Evolutionary conservation across 2,888 invertebrate species (phyloP), one percentile per base, ranked within the genome.

Genomic region (Tenthredo distinguenda): DNA sequence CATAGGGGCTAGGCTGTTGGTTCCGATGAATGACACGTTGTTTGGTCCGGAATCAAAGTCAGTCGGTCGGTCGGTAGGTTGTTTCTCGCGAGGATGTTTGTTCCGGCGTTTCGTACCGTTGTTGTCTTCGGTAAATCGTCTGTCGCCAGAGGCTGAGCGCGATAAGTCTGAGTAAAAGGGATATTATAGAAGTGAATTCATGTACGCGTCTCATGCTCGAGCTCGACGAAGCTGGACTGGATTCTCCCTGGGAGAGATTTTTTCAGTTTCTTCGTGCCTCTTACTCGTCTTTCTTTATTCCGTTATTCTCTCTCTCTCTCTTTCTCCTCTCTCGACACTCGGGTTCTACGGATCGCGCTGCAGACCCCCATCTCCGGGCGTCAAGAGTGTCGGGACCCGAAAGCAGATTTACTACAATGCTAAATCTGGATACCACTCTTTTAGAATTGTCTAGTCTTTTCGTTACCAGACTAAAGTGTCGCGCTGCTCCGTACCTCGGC

Each of bases 361-460:
- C 68, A 58, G 86, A 86, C 81, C 81, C 81, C 62, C 81, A 81
- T 81, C 81, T 81, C 65, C 40, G 37, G 18, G 40, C 40, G 81
- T 37, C 62, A 26, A 47, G 68, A 83, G 83, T 62, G 68, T 47
- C 55, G 68, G 37, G 71, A 83, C 65, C 87, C 87, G 87, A 89
- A 88, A 86, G 88, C 86, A 86, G 88, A 88, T 90, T 88, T 87
- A 87, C 87, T 86, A 87, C 89, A 89, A 89, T 91, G 89, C 91
- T 91, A 91, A 91, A 91, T 91, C 89, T 89, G 91, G 90, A 88
- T 62, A 87, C 87, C 87, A 89, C 90, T 91, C 89, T 91, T 91
- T 91, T 90, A 90, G 89, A 90, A 89, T 88, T 90, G 90, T 91
- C 91, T 89, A 89, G 74, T 76, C 76, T 84, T 74, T 58, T 47